Evolutionary conservation across 2,888 invertebrate species (phyloP).

Genomic region (Lochmaea capreae): DNA sequence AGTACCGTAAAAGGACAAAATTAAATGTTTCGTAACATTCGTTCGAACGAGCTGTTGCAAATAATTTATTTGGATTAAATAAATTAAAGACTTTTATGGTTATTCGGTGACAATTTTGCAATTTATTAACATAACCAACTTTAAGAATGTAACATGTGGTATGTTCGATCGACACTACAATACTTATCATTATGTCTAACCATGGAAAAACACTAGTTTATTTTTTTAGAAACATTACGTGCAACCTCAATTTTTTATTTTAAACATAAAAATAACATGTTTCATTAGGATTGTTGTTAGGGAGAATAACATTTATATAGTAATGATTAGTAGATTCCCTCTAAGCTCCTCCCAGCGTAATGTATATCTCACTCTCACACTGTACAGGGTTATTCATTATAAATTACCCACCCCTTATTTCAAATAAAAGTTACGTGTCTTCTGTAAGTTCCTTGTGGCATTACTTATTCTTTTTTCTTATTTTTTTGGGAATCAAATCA

Average conservation of each 20-base stretch:
- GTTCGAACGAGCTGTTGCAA: neutral
- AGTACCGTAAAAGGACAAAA: slow-evolving; percentile 9
- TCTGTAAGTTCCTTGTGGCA: too few relatives aligned
- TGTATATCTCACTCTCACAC: too few relatives aligned
- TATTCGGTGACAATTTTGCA: slow-evolving; percentile 18
- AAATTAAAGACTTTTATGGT: slow-evolving; percentile 26
- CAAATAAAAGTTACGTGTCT: too few relatives aligned
- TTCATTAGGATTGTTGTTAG: too few relatives aligned
- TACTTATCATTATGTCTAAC: slow-evolving; percentile 1
- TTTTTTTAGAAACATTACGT: neutral
- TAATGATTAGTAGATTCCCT: too few relatives aligned
- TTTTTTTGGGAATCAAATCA: too few relatives aligned
- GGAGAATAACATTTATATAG: too few relatives aligned
- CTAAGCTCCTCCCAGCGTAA: too few relatives aligned
- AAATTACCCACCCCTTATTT: too few relatives aligned
- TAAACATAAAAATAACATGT: neutral
- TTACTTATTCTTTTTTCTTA: too few relatives aligned
- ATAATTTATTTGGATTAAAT: neutral
- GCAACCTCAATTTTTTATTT: neutral
- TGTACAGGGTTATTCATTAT: too few relatives aligned
- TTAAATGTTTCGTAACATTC: neutral
- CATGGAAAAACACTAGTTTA: neutral
- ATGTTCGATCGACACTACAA: neutral
- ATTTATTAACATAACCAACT: neutral
- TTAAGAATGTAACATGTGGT: neutral